A percentile compares a stretch with the other conserved stretches of the same genome.
These are phyloP conservation scores for Acanthoscelides obtectus DNA, from an alignment of 2,888 invertebrate genomes.

Conservation along the genomic window DNA sequence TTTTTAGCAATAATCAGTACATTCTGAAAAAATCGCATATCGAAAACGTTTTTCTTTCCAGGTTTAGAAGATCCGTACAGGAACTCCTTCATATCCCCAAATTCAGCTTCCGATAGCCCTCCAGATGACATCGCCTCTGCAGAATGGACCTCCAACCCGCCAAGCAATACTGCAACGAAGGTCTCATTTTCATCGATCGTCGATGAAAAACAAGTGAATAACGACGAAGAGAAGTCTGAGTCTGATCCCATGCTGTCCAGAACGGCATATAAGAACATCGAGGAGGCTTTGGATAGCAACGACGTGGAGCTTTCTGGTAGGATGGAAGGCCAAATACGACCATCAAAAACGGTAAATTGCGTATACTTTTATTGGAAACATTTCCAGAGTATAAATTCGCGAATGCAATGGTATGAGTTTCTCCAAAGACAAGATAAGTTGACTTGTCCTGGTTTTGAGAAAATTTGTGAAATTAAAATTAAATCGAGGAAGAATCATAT, in stretches of 20 bases:
- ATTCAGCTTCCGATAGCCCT: constrained; percentile 48
- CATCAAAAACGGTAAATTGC: constrained; percentile 51
- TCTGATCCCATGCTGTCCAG: constrained; percentile 54
- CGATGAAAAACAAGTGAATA: constrained; percentile 3
- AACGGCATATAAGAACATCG: constrained; percentile 54
- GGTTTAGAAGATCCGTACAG: constrained; percentile 50
- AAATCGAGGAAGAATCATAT: too few species aligned
- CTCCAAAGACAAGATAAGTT: too few species aligned
- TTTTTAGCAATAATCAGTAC: too few species aligned
- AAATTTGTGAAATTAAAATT: too few species aligned
- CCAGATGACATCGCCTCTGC: constrained; percentile 12
- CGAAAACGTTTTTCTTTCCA: not conserved
- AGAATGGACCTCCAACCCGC: constrained; percentile 26
- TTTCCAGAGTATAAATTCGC: not conserved
- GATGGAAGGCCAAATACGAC: constrained; percentile 48
- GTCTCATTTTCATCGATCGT: constrained; percentile 4
- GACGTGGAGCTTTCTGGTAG: constrained; percentile 48
- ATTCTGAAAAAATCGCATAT: too few species aligned
- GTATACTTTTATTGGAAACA: too few species aligned
- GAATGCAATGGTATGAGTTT: too few species aligned
- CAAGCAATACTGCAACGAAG: constrained; percentile 5
- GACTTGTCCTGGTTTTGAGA: too few species aligned
- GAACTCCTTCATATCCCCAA: constrained; percentile 67
- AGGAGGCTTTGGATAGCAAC: constrained; percentile 49
- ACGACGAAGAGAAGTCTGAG: constrained; percentile 31